Evolutionary conservation across 37 sponge, comb jelly and placozoan species (phyloP).

Genomic region (Eunapius fragilis): DNA sequence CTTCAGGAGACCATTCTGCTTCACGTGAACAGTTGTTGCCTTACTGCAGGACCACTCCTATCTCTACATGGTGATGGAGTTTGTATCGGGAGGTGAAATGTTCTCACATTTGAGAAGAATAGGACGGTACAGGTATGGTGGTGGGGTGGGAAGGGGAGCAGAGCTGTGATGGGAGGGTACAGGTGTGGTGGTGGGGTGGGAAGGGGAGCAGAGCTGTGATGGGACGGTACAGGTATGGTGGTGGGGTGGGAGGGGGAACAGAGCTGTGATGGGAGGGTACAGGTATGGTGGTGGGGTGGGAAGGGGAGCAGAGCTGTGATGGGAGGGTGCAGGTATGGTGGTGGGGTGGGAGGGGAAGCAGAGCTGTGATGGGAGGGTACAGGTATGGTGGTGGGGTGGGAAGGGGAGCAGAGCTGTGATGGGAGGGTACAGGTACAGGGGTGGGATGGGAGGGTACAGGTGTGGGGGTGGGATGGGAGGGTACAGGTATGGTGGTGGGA

Average conservation of each 20-base stretch:
- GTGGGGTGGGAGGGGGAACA: no score
- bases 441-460: slow-evolving; percentile 12
- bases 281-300: no score
- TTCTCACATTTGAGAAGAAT: slow-evolving; percentile 92
- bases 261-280: no score
- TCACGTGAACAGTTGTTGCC: neutral
- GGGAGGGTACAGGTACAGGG: slow-evolving; percentile 87
- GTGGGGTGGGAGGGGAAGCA: no score
- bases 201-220: no score
- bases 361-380: no score
- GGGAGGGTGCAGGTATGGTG: slow-evolving; percentile 92
- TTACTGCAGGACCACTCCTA: slow-evolving; percentile 82
- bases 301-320: no score
- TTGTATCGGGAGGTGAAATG: slow-evolving; percentile 96
- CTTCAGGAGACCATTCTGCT: neutral
- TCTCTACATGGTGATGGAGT: slow-evolving; percentile 99
- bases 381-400: no score
- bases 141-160: no score
- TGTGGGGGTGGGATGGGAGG: neutral
- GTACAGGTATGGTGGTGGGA: slow-evolving; percentile 13
- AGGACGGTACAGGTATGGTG: slow-evolving; percentile 93
- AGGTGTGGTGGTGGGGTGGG: no score
- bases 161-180: no score
- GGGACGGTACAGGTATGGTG: slow-evolving; percentile 93
- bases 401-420: no score